Base-by-base conservation (phyloP, 2,888 invertebrate genomes). In the Pimpla rufipes region DNA sequence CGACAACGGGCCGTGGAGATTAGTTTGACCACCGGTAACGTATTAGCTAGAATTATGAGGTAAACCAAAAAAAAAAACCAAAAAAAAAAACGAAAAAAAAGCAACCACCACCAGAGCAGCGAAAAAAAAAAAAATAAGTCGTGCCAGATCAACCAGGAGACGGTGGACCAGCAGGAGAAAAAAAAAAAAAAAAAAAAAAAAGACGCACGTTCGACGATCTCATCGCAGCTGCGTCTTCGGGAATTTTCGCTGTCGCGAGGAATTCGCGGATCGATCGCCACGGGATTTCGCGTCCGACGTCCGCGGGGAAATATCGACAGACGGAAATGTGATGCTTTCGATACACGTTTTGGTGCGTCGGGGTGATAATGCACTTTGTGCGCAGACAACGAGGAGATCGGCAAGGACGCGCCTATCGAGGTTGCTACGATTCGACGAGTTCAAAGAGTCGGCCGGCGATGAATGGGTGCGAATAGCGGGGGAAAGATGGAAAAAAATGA, bases 1-100 rank as follows among this genome's bases (percentile, higher is more conserved):
- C 97, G 98, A 93, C 98, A 98, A 95, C 97, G 97, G 94, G 98
- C 97, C 93, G 97, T 97, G 97, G 98, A 98, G 95, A 98, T 98
- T 96, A 97, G 97, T 95, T 97, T 98, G 93, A 98, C 98, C 94
- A 98, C 98, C 97, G 98, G 98, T 98, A 97, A 94, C 93, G 94
- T 93, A 93, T 92, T 67, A 85, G 87, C 85, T 85, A 85, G 84
- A 84, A 29, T 86, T 87, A 88, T 81, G 77, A 74, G 78, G 84
- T 78, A 79, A 84, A 83, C 62, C 75, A n/a, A 55, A 57, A 35
- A 35, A 70, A 83, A 74, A 77, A 67, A 62, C 21, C 37, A 57
- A 40, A 18, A 52, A 40, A 45, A 83, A 85, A 79, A 42, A 29
- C 21, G 16, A 71, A n/a, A n/a, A n/a, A n/a, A n/a, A n/a, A n/a